These are phyloP conservation scores for Octodon degus DNA, from an alignment of 2,113 vertebrate genomes.

Conservation along the genomic window DNA sequence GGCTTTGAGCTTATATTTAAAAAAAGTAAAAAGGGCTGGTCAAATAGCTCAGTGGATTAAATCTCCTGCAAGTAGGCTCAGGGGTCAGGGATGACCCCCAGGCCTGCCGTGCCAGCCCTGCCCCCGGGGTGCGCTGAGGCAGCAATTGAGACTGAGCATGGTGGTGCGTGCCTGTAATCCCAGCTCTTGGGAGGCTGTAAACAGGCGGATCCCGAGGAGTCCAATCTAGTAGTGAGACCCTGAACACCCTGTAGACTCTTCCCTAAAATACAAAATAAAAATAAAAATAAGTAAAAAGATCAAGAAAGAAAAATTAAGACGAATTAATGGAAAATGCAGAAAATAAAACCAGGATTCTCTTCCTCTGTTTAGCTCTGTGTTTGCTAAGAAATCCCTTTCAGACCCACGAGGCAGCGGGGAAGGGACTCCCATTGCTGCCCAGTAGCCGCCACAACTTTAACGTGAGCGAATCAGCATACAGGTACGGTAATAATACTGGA, in stretches of 20 bases:
- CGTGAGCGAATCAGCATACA: not conserved
- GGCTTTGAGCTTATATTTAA: not conserved
- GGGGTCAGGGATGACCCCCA: too few relatives aligned
- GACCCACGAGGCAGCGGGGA: not conserved
- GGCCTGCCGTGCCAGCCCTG: too few relatives aligned
- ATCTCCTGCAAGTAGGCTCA: too few relatives aligned
- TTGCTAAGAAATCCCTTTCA: not conserved
- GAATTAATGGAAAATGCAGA: not conserved
- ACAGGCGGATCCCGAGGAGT: too few relatives aligned
- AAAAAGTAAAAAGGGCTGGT: not conserved
- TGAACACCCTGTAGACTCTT: too few relatives aligned
- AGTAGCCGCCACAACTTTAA: not conserved
- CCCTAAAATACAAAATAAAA: too few relatives aligned
- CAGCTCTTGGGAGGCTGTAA: too few relatives aligned
- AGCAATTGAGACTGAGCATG: too few relatives aligned
- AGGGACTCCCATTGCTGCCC: not conserved
- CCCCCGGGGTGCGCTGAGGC: too few relatives aligned
- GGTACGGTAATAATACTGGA: not conserved
- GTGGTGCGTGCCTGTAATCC: too few relatives aligned
- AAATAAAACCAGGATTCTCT: not conserved
- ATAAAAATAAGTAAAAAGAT: not conserved
- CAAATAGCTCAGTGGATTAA: too few relatives aligned
- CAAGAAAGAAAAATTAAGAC: not conserved
- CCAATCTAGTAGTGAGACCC: too few relatives aligned
- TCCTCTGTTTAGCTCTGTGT: rapidly evolving